Percentiles rank a stretch among this genome's conserved stretches.
Evolutionary conservation across 2,113 vertebrate genomes (phyloP).

Genomic region (Natator depressus): DNA sequence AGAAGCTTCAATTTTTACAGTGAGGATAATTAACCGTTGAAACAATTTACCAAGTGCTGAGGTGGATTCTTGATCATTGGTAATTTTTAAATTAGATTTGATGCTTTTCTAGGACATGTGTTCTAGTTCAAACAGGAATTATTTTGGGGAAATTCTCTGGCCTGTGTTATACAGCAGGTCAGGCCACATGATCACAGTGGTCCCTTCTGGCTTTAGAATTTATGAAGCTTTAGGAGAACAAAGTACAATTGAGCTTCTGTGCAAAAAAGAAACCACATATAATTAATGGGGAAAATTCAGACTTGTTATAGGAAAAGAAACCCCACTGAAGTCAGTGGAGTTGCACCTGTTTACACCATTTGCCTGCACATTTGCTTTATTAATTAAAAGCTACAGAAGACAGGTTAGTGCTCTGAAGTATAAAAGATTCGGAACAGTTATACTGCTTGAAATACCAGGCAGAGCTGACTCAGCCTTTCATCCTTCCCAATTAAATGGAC

Average conservation of each 20-base stretch:
- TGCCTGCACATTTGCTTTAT: background rate
- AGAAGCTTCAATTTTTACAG: background rate
- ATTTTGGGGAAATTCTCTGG: background rate
- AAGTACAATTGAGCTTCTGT: background rate
- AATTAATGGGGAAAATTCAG: background rate
- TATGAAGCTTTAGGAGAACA: background rate
- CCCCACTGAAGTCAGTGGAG: background rate
- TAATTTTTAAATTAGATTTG: background rate
- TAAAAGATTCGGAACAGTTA: background rate
- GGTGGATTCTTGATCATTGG: background rate
- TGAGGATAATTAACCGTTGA: background rate
- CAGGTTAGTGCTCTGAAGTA: background rate
- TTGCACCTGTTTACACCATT: background rate
- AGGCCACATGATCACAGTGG: background rate
- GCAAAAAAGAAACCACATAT: background rate
- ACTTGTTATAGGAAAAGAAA: background rate
- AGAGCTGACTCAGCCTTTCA: background rate
- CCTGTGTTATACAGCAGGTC: background rate
- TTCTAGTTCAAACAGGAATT: background rate
- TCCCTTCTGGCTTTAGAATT: background rate
- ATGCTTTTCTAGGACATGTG: background rate
- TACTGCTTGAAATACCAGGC: background rate
- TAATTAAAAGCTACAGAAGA: background rate
- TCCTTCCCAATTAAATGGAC: background rate
- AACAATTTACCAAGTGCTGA: background rate